phyloP scores from a whole-genome alignment of 1,140 invertebrate genomes.

The Pemphigus obesinymphae region DNA sequence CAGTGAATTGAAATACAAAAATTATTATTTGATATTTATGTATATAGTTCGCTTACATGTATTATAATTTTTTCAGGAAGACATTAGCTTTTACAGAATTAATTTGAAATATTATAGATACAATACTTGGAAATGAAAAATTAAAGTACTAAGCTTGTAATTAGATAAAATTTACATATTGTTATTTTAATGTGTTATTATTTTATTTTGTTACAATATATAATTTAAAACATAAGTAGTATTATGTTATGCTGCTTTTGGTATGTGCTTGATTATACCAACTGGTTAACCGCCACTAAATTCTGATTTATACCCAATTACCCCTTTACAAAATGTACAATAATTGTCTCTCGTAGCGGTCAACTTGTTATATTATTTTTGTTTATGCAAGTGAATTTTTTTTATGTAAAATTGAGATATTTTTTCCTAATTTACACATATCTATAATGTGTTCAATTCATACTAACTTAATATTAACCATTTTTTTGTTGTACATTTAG shows the following conservation, averaged over 20 bases:
- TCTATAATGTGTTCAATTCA: neutral
- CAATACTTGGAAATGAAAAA: neutral
- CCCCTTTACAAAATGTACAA: too few relatives aligned
- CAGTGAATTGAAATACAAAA: too few relatives aligned
- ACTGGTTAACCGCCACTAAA: neutral
- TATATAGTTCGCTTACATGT: too few relatives aligned
- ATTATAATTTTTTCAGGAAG: too few relatives aligned
- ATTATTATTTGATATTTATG: too few relatives aligned
- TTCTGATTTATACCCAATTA: neutral
- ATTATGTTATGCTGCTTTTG: neutral
- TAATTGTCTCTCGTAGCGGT: neutral
- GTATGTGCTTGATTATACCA: neutral
- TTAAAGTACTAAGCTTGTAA: neutral
- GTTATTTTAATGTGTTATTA: too few relatives aligned
- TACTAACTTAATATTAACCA: neutral
- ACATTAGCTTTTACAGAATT: too few relatives aligned
- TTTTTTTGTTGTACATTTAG: neutral
- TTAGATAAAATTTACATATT: too few relatives aligned
- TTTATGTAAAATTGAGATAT: neutral
- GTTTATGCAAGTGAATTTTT: neutral
- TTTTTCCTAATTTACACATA: neutral
- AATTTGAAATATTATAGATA: neutral
- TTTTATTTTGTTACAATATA: neutral
- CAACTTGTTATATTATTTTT: too few relatives aligned
- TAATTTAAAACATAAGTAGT: neutral